Conservation (phyloP, 2,113 vertebrate genomes). For the Thryonomys swinderianus region DNA sequence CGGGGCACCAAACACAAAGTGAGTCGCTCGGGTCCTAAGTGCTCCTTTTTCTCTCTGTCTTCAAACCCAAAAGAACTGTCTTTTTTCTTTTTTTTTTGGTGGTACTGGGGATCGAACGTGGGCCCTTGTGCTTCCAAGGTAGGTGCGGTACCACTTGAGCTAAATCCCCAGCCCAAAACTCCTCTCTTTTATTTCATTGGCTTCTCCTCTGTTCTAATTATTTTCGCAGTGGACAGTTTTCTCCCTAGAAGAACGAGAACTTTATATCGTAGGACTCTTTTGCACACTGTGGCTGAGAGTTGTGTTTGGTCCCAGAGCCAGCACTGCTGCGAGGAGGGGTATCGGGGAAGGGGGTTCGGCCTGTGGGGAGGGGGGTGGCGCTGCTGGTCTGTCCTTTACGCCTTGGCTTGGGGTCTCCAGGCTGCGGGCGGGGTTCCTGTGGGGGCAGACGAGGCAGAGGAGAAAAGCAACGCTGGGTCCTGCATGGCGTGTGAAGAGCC, state of each 20-base stretch:
- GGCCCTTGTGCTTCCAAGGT: too few species aligned
- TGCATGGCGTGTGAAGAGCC: background rate
- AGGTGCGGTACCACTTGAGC: too few species aligned
- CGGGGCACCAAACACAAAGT: background rate
- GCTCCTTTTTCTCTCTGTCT: background rate
- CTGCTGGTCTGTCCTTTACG: background rate
- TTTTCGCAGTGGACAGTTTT: background rate
- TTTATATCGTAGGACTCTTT: background rate
- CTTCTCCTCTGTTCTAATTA: background rate
- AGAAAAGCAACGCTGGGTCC: background rate
- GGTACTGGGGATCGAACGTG: too few species aligned
- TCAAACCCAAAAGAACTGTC: background rate
- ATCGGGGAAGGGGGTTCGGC: background rate
- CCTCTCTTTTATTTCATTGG: background rate
- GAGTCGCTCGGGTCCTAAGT: background rate
- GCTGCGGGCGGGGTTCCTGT: background rate
- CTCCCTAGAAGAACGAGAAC: background rate
- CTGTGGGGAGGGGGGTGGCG: background rate
- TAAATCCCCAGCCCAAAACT: too few species aligned
- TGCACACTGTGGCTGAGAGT: background rate
- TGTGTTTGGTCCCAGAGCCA: background rate
- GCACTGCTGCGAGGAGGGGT: background rate
- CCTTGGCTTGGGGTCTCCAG: background rate
- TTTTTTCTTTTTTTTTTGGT: too few species aligned
- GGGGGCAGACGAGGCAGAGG: background rate